phyloP scores from a whole-genome alignment of 2,888 invertebrate genomes.

The Lypha dubia region DNA sequence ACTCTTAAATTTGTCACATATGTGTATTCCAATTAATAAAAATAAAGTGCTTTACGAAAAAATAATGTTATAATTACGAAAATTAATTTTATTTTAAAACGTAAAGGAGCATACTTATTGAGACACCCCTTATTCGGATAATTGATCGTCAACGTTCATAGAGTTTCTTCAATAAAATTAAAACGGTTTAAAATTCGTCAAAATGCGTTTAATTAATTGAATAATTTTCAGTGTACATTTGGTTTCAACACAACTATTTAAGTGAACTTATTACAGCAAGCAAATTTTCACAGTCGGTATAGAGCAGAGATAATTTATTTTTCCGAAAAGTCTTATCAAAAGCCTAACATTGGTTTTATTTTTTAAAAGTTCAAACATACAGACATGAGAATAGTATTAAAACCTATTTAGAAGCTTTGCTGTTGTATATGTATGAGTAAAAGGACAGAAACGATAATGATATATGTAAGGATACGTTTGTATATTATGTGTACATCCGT shows the following conservation, averaged over 20 bases:
- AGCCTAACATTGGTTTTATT: constrained; percentile 23
- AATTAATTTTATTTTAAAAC: too few relatives aligned
- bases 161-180: too few relatives aligned
- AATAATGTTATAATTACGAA: too few relatives aligned
- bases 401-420: constrained; percentile 12
- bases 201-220: not conserved
- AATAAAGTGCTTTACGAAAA: too few relatives aligned
- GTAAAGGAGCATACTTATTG: too few relatives aligned
- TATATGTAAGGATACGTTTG: not conserved
- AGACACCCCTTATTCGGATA: too few relatives aligned
- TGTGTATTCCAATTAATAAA: too few relatives aligned
- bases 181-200: not conserved
- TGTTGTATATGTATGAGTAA: constrained; percentile 4
- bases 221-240: not conserved
- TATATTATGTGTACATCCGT: not conserved
- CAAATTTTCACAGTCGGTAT: constrained; percentile 22
- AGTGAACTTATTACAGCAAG: constrained; percentile 26
- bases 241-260: not conserved
- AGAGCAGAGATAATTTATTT: not conserved
- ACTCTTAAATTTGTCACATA: too few relatives aligned
- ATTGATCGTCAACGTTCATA: too few relatives aligned
- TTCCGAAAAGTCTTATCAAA: constrained; percentile 37
- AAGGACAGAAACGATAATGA: constrained; percentile 6
- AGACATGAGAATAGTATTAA: not conserved
- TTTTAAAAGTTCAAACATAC: constrained; percentile 5